Evolutionary conservation across 2,888 invertebrate genomes (phyloP).

Genomic region (Temnothorax ravouxi): DNA sequence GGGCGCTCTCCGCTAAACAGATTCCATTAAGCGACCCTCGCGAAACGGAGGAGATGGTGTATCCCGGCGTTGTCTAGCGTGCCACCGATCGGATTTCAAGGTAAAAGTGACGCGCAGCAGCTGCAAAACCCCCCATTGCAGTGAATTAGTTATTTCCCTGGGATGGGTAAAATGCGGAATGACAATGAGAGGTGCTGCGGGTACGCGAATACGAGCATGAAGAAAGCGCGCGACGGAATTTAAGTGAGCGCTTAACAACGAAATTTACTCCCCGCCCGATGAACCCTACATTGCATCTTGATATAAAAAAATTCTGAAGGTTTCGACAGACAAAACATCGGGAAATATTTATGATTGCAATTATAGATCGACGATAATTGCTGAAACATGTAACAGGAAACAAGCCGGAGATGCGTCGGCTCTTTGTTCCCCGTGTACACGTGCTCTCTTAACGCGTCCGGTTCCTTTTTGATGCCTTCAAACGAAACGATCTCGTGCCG

Average conservation of each 20-base stretch:
- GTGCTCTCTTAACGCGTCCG: constrained; percentile 47
- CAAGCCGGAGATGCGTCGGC: constrained; percentile 26
- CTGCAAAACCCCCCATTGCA: constrained; percentile 41
- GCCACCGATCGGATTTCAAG: constrained; percentile 52
- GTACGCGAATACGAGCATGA: neutral
- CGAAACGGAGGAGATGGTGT: constrained; percentile 15
- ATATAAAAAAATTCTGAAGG: neutral
- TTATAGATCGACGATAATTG: constrained; percentile 35
- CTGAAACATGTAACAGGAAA: constrained; percentile 40
- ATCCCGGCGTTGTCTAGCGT: constrained; percentile 17
- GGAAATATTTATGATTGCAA: neutral
- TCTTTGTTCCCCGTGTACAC: constrained; percentile 58
- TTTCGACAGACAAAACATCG: neutral
- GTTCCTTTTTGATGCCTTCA: constrained; percentile 7
- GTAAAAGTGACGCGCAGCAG: constrained; percentile 47
- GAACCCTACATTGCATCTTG: neutral
- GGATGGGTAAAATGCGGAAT: constrained; percentile 48
- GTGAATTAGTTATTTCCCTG: constrained; percentile 53
- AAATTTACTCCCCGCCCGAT: constrained; percentile 33
- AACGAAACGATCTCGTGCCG: constrained; percentile 58
- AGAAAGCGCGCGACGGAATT: constrained; percentile 8
- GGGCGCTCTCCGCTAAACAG: constrained; percentile 46
- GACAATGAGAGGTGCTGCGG: constrained; percentile 47
- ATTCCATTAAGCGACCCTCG: constrained; percentile 51
- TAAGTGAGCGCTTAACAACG: constrained; percentile 26